Conservation (phyloP, 2,113 vertebrate species). For the Percina caprodes region DNA sequence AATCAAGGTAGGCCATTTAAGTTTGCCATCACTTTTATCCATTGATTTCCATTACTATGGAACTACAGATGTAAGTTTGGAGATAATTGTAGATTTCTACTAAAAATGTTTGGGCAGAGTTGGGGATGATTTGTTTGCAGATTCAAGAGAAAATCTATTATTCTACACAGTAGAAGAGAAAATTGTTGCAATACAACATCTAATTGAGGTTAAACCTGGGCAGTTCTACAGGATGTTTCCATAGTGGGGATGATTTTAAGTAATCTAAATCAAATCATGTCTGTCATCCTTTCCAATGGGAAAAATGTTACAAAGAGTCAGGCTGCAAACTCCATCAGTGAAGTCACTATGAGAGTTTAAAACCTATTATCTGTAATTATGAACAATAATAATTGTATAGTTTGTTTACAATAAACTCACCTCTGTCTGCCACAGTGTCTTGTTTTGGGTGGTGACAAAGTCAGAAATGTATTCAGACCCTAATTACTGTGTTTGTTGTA, state of each 20-base stretch:
- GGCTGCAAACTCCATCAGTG: background rate
- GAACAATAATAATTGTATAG: background rate
- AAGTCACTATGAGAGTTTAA: background rate
- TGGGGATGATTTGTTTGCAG: background rate
- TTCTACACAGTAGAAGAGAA: background rate
- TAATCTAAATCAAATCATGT: background rate
- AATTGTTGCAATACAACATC: background rate
- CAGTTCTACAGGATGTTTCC: background rate
- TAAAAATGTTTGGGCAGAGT: background rate
- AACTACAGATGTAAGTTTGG: background rate
- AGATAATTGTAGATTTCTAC: conserved; percentile 1
- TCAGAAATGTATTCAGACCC: too few species aligned
- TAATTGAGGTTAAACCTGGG: background rate
- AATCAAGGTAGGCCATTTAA: conserved; percentile 3
- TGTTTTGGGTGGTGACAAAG: background rate
- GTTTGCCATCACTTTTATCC: background rate
- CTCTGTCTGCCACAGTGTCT: background rate
- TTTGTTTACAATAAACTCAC: background rate
- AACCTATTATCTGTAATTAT: background rate
- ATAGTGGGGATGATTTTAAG: background rate
- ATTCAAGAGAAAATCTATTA: background rate
- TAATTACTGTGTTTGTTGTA: too few species aligned
- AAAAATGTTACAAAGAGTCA: background rate
- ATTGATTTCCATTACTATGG: conserved; percentile 8
- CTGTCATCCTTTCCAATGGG: background rate